Evolutionary conservation across 2,888 invertebrate genomes (phyloP), one percentile per base, ranked within the genome.

Genomic region (Neuroscelio doddi): DNA sequence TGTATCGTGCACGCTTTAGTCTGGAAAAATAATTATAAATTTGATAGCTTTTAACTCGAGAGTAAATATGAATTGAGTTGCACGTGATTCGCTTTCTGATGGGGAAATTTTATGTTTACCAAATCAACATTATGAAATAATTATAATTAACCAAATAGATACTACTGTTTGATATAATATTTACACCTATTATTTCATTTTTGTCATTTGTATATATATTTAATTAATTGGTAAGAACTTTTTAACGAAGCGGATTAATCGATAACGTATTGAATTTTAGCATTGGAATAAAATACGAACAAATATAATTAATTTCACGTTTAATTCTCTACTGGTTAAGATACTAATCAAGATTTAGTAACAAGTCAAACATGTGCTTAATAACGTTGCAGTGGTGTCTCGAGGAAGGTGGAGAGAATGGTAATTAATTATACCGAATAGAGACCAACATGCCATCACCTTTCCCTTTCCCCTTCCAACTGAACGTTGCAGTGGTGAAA

Each of bases 401-500:
- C 12, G 41, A 27, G 39, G 41, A 53, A 47, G 38, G 53, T 26
- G 47, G 10, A 10, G 12, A 44, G 29, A 17, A 21, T 42, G 38
- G 52, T 49, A 61, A 61, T 61, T 61, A 61, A 61, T 53, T 61
- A 61, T 21, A 36, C 27, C 42, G 41, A 39, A 27, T 27, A 49
- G 27, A 30, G 52, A 45, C 49, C 50, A 41, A 41, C 41, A 27
- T 57, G 50, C 49, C 57, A 50, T 50, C 57, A 30, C 38, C 14
- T 32, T 34, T 14, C 45, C 34, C 44, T 34, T 44, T 41, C 32
- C 45, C 34, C 47, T 17, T 32, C 29, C 30, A 15, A 1, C 32
- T 21, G 7, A 17, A 21, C 21, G 32, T 21, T 46, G 32, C 32
- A 24, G 26, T 10, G 14, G 12, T 16, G 26, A 16, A 15, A 17